These are phyloP conservation scores for Spermophilus dauricus DNA, from an alignment of 2,113 vertebrate species.

Conservation along the genomic window DNA sequence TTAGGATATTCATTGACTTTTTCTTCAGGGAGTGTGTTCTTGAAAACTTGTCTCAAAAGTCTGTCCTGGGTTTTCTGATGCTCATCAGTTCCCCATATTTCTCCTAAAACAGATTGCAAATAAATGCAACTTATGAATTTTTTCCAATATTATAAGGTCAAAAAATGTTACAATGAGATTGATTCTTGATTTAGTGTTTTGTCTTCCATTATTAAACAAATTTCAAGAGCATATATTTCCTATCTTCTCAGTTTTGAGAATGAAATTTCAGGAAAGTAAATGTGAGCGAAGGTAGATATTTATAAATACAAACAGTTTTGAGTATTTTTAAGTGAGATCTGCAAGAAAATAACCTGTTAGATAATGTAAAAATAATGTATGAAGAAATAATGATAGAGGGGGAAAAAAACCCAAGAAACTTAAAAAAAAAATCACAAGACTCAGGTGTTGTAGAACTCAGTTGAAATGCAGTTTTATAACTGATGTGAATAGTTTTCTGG, in stretches of 20 bases:
- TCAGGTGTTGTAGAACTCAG: neutral
- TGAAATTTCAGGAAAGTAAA: conserved; percentile 47
- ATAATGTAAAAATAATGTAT: conserved; percentile 11
- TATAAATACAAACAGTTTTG: conserved; percentile 40
- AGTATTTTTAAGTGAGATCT: conserved; percentile 3
- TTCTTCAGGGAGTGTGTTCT: conserved; percentile 67
- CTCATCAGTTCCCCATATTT: conserved; percentile 59
- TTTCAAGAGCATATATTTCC: neutral
- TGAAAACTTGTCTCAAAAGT: conserved; percentile 67
- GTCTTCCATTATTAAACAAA: conserved; percentile 25
- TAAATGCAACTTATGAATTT: conserved; percentile 53
- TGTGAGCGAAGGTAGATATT: conserved; percentile 2
- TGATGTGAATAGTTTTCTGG: conserved; percentile 8
- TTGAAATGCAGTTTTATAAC: neutral
- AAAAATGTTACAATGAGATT: neutral
- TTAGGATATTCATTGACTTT: conserved; percentile 61
- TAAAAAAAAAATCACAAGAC: neutral
- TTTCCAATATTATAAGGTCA: conserved; percentile 47
- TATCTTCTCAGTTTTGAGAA: conserved; percentile 8
- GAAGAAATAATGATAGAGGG: neutral
- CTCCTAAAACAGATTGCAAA: conserved; percentile 77
- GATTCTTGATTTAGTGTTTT: neutral
- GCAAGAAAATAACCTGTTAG: neutral
- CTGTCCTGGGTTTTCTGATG: conserved; percentile 71
- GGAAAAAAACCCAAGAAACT: neutral